Conservation (phyloP, 2,888 invertebrate genomes). For the Tenthredo notha region DNA sequence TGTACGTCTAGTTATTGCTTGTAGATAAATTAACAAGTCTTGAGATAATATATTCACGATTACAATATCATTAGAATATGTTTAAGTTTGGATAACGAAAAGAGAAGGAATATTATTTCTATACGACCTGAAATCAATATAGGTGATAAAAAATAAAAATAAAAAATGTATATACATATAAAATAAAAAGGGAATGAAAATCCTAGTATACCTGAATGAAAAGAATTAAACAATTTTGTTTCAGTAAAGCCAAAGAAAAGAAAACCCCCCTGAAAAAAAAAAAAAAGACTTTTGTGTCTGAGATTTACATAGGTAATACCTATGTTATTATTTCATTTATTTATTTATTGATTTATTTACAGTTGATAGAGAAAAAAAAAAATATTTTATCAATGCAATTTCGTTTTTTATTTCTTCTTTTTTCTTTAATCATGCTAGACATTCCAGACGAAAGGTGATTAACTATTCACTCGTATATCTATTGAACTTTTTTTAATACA, state of each 20-base stretch:
- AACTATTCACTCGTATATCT: not conserved
- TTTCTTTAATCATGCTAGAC: not conserved
- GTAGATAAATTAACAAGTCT: not conserved
- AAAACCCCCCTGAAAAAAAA: not conserved
- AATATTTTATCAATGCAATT: not conserved
- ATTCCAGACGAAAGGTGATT: not conserved
- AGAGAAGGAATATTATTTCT: not conserved
- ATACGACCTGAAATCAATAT: slow-evolving; percentile 19
- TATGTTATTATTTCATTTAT: not conserved
- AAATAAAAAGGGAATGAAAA: not conserved
- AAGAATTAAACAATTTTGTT: not conserved
- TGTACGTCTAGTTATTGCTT: not conserved
- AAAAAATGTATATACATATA: no score
- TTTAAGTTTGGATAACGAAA: not conserved
- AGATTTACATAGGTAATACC: not conserved
- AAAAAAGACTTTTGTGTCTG: not conserved
- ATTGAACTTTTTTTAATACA: slow-evolving; percentile 49
- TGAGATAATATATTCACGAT: not conserved
- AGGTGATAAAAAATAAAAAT: not conserved
- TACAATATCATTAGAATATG: not conserved
- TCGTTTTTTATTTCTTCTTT: not conserved
- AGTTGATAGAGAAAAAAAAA: not conserved
- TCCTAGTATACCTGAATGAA: not conserved
- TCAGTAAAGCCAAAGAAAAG: not conserved
- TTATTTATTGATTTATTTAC: slow-evolving; percentile 35